Percentiles rank a stretch among this genome's conserved stretches.
phyloP scores from a whole-genome alignment of 1,140 invertebrate genomes.

The Elysia chlorotica region DNA sequence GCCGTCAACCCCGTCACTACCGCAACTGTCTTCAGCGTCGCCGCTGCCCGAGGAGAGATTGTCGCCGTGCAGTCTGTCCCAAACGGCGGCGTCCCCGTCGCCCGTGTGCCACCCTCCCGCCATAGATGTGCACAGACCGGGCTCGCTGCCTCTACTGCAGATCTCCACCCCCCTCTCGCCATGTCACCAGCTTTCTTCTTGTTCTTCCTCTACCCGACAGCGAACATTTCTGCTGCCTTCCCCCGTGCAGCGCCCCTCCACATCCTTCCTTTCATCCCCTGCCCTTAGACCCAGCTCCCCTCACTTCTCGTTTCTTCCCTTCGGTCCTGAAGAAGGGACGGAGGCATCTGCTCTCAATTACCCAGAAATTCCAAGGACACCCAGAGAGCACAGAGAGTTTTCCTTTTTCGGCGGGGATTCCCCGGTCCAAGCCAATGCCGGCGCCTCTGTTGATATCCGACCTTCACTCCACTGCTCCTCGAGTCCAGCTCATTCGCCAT shows the following conservation, averaged over 20 bases:
- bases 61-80: background rate
- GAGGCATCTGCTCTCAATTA: background rate
- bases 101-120: background rate
- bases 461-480: background rate
- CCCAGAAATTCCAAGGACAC: background rate
- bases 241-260: too few relatives aligned
- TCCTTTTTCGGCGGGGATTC: constrained; percentile 5
- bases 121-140: background rate
- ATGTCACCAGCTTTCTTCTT: background rate
- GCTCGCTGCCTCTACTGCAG: constrained; percentile 5
- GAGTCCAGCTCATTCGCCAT: background rate
- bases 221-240: background rate
- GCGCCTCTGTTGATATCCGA: background rate
- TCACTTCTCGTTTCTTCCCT: background rate
- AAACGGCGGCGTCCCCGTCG: constrained; percentile 2
- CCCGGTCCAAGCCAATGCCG: background rate
- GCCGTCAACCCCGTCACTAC: too few relatives aligned
- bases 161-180: background rate
- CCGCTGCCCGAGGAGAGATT: background rate
- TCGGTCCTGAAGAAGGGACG: background rate
- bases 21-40: background rate
- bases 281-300: too few relatives aligned
- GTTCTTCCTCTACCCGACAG: background rate
- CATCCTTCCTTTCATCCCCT: too few relatives aligned
- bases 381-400: background rate